These are phyloP conservation scores for Ligdia adustata DNA, from an alignment of 2,888 invertebrate species.

Conservation along the genomic window DNA sequence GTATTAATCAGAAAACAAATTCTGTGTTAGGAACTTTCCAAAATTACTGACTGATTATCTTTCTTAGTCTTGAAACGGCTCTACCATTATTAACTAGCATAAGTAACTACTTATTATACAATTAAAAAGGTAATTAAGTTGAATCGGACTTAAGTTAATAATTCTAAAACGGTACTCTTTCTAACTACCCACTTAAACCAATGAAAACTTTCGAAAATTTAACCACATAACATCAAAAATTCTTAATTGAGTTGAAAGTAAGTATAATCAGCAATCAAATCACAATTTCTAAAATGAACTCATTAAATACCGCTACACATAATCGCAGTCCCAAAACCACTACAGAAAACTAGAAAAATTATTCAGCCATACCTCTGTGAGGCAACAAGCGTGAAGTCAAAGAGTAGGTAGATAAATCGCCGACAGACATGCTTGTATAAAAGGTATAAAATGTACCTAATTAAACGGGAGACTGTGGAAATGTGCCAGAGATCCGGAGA, in stretches of 20 bases:
- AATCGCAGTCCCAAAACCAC: slow-evolving; percentile 32
- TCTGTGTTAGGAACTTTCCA: too few relatives aligned
- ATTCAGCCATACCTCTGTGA: slow-evolving; percentile 31
- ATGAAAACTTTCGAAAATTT: slow-evolving; percentile 21
- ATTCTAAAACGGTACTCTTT: slow-evolving; percentile 9
- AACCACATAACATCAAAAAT: slow-evolving; percentile 9
- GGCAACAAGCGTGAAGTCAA: slow-evolving; percentile 45
- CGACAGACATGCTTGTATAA: slow-evolving; percentile 38
- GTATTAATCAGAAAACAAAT: too few relatives aligned
- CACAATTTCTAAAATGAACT: slow-evolving; percentile 32
- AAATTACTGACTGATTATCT: too few relatives aligned
- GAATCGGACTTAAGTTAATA: too few relatives aligned
- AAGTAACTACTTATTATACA: too few relatives aligned
- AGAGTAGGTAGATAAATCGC: slow-evolving; percentile 42
- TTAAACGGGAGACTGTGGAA: slow-evolving; percentile 42
- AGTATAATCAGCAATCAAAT: slow-evolving; percentile 21
- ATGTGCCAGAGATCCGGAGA: slow-evolving; percentile 60
- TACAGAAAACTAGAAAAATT: slow-evolving; percentile 13
- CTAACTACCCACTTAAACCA: not conserved
- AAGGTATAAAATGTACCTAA: slow-evolving; percentile 44
- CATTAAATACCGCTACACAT: slow-evolving; percentile 38
- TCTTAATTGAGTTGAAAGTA: slow-evolving; percentile 17
- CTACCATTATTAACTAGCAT: too few relatives aligned
- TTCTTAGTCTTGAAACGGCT: too few relatives aligned
- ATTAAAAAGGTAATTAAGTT: too few relatives aligned